Base-by-base conservation (phyloP, 2,888 invertebrate genomes). In the Volucella inflata region DNA sequence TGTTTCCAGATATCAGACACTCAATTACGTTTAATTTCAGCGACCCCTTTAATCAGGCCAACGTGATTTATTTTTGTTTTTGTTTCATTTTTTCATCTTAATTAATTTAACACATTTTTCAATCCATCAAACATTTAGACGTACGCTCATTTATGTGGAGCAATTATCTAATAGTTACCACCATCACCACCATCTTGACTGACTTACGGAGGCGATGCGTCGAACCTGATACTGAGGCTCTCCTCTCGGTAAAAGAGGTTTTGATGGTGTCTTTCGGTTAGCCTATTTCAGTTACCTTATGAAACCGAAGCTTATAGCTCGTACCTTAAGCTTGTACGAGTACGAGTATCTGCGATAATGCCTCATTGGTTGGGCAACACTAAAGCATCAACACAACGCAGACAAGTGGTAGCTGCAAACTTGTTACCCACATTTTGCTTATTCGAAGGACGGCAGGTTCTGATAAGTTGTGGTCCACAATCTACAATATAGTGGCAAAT, bases 381-480 rank as follows among this genome's bases (percentile, higher is more conserved):
- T 0, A 21, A 57, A 46, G 42, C 17, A 40, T 2, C 14, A 53
- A 51, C 30, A 30, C 4, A 6, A 30, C n/a, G n/a, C n/a, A 30
- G 30, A 30, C 30, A 30, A 30, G 30, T 30, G 30, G 30, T 30
- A 6, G 30, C 6, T 30, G 30, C 30, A 50, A 78, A 51, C 51
- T 51, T 48, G 71, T 79, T 79, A 79, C 71, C 78, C 59, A 65
- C 71, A 64, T 78, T 50, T 67, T 16, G 50, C 59, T 11, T 1
- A 50, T 21, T 16, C 59, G 78, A 79, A 79, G 78, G 78, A 79
- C 78, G 65, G 71, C 38, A 44, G 57, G 78, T 71, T 71, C 70
- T 71, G 57, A 78, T 64, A 50, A 10, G 62, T 42, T 38, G 71
- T 38, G 70, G 64, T 53, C 21, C 60, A 51, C 14, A 55, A 44